phyloP scores from a whole-genome alignment of 2,113 vertebrate species.

The Nyctibius bracteatus region DNA sequence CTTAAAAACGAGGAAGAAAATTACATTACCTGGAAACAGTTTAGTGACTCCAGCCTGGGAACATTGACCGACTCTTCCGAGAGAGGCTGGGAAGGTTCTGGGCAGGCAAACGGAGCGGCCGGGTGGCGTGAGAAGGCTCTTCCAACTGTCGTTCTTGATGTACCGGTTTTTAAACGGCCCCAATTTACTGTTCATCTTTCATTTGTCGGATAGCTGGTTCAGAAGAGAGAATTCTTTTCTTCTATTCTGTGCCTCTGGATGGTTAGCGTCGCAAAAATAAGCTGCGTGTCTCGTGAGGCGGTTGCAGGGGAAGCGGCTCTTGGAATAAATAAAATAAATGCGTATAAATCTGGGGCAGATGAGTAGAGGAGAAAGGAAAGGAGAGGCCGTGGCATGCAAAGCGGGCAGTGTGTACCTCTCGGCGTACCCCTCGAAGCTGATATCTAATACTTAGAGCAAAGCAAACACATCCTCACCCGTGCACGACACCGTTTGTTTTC shows the following conservation, averaged over 20 bases:
- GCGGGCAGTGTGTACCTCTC: neutral
- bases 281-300: neutral
- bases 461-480: fast-evolving
- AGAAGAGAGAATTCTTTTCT: neutral
- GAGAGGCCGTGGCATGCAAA: neutral
- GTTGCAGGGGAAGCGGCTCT: neutral
- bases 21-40: neutral
- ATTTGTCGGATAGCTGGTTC: neutral
- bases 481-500: fast-evolving
- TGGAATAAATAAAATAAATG: neutral
- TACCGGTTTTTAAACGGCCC: neutral
- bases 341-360: neutral
- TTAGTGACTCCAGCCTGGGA: neutral
- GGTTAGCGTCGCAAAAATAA: neutral
- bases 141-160: neutral
- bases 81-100: neutral
- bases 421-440: fast-evolving
- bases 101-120: neutral
- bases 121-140: neutral
- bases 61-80: neutral
- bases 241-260: neutral
- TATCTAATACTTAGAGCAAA: fast-evolving
- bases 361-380: neutral
- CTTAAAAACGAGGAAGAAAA: neutral
- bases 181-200: neutral